Conservation (phyloP, 2,888 invertebrate species). For the Agrochola circellaris region DNA sequence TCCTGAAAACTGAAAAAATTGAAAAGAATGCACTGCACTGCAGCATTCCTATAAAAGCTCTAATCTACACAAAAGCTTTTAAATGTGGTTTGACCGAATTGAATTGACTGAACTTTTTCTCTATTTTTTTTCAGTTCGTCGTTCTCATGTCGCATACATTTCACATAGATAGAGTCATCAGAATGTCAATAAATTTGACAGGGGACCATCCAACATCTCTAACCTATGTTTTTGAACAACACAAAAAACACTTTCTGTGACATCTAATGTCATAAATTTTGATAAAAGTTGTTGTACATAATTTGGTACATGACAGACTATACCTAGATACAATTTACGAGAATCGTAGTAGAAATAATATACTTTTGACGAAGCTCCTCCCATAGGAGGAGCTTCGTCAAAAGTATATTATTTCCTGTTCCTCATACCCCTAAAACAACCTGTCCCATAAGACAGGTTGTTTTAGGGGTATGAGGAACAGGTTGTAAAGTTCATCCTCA, state of each 20-base stretch:
- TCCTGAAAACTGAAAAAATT: neutral
- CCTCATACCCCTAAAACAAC: no score
- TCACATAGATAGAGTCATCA: conserved; percentile 2
- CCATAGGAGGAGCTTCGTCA: no score
- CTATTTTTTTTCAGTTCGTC: neutral
- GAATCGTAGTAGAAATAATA: neutral
- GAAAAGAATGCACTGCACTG: neutral
- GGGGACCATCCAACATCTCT: conserved; percentile 5
- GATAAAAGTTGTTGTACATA: neutral
- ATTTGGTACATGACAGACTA: conserved; percentile 3
- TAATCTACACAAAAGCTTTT: neutral
- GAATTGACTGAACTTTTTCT: conserved; percentile 13
- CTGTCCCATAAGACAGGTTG: no score
- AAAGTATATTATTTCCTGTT: no score
- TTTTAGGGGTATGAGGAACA: no score
- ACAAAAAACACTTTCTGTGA: neutral
- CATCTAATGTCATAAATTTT: neutral
- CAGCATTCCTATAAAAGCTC: neutral
- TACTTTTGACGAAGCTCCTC: conserved; percentile 7
- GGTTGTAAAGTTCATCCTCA: no score
- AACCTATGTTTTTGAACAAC: neutral
- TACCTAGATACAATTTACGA: conserved; percentile 5
- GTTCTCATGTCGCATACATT: neutral
- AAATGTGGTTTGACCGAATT: neutral
- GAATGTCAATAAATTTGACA: conserved; percentile 35